Evolutionary conservation across 2,888 invertebrate genomes (phyloP), one percentile per base, ranked within the genome.

Genomic region (Mythimna vitellina): DNA sequence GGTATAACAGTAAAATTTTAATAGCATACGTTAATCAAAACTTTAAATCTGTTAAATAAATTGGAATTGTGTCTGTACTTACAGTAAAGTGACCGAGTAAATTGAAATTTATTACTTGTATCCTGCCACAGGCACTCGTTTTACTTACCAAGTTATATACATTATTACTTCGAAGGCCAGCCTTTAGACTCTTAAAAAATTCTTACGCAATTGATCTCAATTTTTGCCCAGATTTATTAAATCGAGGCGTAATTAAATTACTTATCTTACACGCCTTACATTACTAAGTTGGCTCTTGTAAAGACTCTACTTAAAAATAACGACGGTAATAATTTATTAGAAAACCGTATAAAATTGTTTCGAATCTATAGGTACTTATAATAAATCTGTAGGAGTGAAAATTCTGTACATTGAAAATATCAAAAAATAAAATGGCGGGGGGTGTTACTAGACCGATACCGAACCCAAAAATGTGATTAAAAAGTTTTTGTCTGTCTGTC

Each of bases 161-260:
- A 58, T 58, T 53, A 81, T 68, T 61, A 46, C 35, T 17, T 9
- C 46, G 70, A 81, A 78, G 78, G 77, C 25, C 82, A 65, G 29
- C 35, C 29, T 3, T 2, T 3, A 29, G 29, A 81, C 35, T 76
- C 22, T 81, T 64, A 60, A 56, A 64, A 67, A 76, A 81, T 76
- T 67, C 54, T 76, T 76, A 56, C 60, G 69, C 42, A 81, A 77
- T 68, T 77, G 29, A 68, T 38, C 60, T 53, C 17, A 65, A 68
- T 78, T 56, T 56, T 56, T 53, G n/a, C 22, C 29, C 60, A 60
- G 49, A 67, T 54, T 32, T 10, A 25, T 46, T 80, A 10, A 79
- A 56, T 25, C 9, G 2, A 42, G 25, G 4, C 14, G 5, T 61
- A 22, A 42, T 49, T 62, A 12, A 42, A 17, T 49, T 49, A 73